phyloP scores from a whole-genome alignment of 1,140 invertebrate species.

The Agrypnia vestita region DNA sequence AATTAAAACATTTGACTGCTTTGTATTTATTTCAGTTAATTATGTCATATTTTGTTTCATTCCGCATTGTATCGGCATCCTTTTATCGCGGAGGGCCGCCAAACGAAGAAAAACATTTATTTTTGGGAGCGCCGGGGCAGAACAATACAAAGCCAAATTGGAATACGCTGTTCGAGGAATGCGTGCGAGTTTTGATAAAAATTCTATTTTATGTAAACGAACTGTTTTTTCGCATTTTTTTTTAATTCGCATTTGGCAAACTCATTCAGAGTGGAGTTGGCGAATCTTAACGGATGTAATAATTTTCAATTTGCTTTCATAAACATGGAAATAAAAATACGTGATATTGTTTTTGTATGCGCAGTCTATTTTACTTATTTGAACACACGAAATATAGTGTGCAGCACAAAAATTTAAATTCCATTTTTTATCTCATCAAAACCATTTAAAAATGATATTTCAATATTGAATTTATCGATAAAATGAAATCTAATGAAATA shows the following conservation, averaged over 20 bases:
- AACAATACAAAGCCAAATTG: conserved; percentile 1
- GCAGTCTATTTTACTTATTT: no score
- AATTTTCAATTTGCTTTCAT: no score
- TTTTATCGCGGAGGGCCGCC: conserved; percentile 47
- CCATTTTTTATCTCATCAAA: no score
- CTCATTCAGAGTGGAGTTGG: background rate
- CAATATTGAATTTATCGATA: no score
- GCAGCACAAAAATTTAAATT: no score
- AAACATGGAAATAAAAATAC: no score
- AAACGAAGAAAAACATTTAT: conserved; percentile 59
- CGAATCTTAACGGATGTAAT: no score
- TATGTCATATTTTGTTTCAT: conserved; percentile 58
- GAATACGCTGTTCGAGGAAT: background rate
- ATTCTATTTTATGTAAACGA: background rate
- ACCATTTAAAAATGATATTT: no score
- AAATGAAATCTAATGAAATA: no score
- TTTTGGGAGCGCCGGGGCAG: conserved; percentile 39
- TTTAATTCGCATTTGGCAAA: background rate
- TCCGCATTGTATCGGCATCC: conserved; percentile 46
- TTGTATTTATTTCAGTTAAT: conserved; percentile 23
- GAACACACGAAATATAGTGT: no score
- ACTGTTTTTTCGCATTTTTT: background rate
- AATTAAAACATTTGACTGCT: background rate
- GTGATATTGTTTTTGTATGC: no score
- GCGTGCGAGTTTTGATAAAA: conserved; percentile 31